Base-by-base conservation (phyloP, 2,888 invertebrate species). In the Nomada ferruginata region DNA sequence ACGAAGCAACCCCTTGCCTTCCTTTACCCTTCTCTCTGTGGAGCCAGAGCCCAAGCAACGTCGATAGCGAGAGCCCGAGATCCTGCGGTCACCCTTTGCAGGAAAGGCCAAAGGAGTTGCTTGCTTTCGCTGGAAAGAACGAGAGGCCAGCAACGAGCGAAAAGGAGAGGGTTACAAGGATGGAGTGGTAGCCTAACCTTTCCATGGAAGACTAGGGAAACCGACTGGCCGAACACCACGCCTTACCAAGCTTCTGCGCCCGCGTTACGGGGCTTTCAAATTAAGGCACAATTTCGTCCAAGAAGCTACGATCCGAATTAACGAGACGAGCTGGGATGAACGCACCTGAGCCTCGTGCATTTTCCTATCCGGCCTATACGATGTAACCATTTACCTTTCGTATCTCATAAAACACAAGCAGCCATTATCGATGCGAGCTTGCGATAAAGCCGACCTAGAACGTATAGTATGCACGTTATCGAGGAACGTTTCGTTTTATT, bases 31-130 rank as follows among this genome's bases (percentile, higher is more conserved):
- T 79, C 83, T 69, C 78, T 44, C 60, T 53, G 65, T 76, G 63
- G 85, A 86, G 81, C 83, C 80, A 76, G 74, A 85, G 87, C 86
- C 82, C 82, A 85, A 89, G 90, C 89, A 90, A 91, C 89, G 91
- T 92, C 92, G 92, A 92, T 92, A 92, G 91, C 88, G 85, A 86
- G 85, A 84, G 89, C 89, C 89, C 90, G 91, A 92, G 91, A 92
- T 92, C 91, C 91, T 91, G 92, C 89, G 92, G 92, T 92, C 91
- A 90, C 90, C 91, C 91, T 89, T 91, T 89, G 91, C 87, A 90
- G 87, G 89, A 90, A 89, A 88, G 88, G 89, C 92, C 92, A 91
- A 91, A 92, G 92, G 91, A 90, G 90, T 86, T 87, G 85, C 89
- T 86, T 78, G 83, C 84, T 84, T 82, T 68, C 82, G 85, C 84